Percentiles rank a stretch among this genome's conserved stretches.
Evolutionary conservation across 2,888 invertebrate species (phyloP).

Genomic region (Synanthedon vespiformis): DNA sequence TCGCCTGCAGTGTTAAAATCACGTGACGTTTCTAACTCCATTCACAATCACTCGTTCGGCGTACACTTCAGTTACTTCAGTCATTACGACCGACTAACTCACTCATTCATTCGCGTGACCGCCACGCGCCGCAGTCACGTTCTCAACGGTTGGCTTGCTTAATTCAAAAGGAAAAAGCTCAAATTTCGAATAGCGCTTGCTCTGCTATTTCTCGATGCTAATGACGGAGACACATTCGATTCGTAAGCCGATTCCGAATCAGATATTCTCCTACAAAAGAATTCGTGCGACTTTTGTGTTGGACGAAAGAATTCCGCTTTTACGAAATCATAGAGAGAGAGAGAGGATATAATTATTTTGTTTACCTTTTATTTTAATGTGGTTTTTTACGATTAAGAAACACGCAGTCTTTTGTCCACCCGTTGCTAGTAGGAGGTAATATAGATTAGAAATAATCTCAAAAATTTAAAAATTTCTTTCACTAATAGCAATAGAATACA

Average conservation of each 20-base stretch:
- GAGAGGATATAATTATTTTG: no score
- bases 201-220: background rate
- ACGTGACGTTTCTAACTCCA: slow-evolving; percentile 1
- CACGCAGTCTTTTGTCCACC: no score
- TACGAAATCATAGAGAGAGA: background rate
- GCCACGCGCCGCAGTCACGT: slow-evolving; percentile 8
- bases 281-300: background rate
- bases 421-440: no score
- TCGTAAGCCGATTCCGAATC: background rate
- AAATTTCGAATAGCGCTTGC: background rate
- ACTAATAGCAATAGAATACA: no score
- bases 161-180: slow-evolving; percentile 8
- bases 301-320: background rate
- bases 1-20: background rate
- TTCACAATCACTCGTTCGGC: background rate
- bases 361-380: no score
- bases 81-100: slow-evolving; percentile 7
- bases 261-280: background rate
- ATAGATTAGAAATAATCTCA: no score
- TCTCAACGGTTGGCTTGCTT: slow-evolving; percentile 12
- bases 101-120: slow-evolving; percentile 6
- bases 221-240: background rate
- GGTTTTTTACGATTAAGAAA: no score
- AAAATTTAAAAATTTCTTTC: no score
- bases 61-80: slow-evolving; percentile 3